phyloP scores from a whole-genome alignment of 2,113 vertebrate genomes.

The Ranitomeya variabilis region DNA sequence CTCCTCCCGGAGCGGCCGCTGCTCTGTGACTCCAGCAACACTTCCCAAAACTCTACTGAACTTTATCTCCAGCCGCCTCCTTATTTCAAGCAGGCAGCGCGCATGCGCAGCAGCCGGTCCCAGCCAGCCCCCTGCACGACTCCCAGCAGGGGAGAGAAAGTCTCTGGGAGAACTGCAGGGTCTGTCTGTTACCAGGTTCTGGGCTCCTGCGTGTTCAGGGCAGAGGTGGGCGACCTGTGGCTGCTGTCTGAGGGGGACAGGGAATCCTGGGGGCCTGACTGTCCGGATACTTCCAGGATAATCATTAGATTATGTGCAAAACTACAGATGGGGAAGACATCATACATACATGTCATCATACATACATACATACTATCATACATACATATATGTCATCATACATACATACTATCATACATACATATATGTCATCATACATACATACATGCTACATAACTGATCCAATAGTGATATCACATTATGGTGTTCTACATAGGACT shows the following conservation, averaged over 20 bases:
- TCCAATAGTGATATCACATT: background rate
- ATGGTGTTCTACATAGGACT: too few species aligned
- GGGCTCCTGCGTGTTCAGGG: background rate
- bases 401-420: too few species aligned
- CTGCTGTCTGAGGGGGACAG: background rate
- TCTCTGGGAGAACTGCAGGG: background rate
- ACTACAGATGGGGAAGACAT: too few species aligned
- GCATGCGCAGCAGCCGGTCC: constrained; percentile 65
- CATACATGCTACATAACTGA: background rate
- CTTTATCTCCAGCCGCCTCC: constrained; percentile 81
- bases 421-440: too few species aligned
- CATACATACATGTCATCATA: too few species aligned
- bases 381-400: too few species aligned
- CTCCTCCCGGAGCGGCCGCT: constrained; percentile 37
- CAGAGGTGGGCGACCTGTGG: constrained; percentile 28
- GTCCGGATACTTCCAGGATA: too few species aligned
- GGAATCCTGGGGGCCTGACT: background rate
- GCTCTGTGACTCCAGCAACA: constrained; percentile 65
- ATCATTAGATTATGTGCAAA: too few species aligned
- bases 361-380: too few species aligned
- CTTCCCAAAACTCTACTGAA: constrained; percentile 75
- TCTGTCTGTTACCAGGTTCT: background rate
- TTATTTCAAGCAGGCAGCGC: constrained; percentile 82
- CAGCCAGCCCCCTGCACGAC: constrained; percentile 64
- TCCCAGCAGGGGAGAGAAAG: constrained; percentile 9